Evolutionary conservation across 2,797 vertebrate genomes (phyloP).

Genomic region (Acipenser oxyrinchus): DNA sequence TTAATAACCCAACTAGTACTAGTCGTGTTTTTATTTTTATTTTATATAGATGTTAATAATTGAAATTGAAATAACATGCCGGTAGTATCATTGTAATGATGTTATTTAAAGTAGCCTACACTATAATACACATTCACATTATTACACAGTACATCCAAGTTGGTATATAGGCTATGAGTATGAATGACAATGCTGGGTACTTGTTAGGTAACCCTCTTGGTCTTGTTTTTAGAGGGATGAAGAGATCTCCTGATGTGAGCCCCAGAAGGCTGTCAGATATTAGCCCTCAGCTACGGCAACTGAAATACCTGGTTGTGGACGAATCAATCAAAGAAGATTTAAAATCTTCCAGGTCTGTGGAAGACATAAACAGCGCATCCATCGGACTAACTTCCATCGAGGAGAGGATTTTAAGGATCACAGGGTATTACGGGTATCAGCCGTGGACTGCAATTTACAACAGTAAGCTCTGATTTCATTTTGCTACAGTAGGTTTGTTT

Average conservation of each 20-base stretch:
- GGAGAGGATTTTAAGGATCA: slow-evolving; percentile 86
- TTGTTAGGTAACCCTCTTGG: slow-evolving; percentile 12
- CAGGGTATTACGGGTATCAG: slow-evolving; percentile 91
- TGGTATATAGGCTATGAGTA: too few species aligned
- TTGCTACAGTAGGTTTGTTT: too few species aligned
- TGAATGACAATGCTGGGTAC: too few species aligned
- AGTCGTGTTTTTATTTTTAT: too few species aligned
- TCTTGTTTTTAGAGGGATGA: slow-evolving; percentile 67
- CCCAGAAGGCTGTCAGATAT: slow-evolving; percentile 93
- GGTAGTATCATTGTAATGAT: too few species aligned
- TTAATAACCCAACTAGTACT: too few species aligned
- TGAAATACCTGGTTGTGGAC: slow-evolving; percentile 88
- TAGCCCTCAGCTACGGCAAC: slow-evolving; percentile 91
- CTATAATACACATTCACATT: too few species aligned
- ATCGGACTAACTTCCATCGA: slow-evolving; percentile 72
- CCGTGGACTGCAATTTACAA: slow-evolving; percentile 82
- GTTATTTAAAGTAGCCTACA: too few species aligned
- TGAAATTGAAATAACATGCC: too few species aligned
- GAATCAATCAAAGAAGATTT: slow-evolving; percentile 88
- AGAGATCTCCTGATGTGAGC: slow-evolving; percentile 84
- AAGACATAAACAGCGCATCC: slow-evolving; percentile 84
- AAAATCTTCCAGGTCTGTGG: slow-evolving; percentile 86
- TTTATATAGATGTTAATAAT: too few species aligned
- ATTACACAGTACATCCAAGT: too few species aligned
- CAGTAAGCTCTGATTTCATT: slow-evolving; percentile 58